Base-by-base conservation (phyloP, 2,797 vertebrate genomes). In the Atherinosoma microstoma region DNA sequence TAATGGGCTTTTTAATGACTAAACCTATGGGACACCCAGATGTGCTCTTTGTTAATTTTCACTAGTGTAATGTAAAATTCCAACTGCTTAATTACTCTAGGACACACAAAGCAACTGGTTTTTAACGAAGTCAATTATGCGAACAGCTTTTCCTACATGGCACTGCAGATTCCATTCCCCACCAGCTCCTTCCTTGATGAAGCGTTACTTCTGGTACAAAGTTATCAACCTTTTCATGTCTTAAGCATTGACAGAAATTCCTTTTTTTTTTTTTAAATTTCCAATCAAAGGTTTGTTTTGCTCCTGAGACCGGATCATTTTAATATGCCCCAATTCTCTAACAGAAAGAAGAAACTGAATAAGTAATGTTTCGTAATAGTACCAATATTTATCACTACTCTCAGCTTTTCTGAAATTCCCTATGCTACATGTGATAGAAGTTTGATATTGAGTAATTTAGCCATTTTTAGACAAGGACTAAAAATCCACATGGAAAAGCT, bases 1-100 rank as follows among this genome's bases (percentile, higher is more conserved):
- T 96, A 96, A 96, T 95, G 95, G 95, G 94, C 94, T 96, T 96
- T 96, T 95, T 96, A 96, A 96, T 96, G 95, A 96, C 95, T 95
- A 94, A 95, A 95, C 95, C 95, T 95, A 93, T 93, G 95, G 95
- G 95, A 96, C 94, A 94, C 94, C 94, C 95, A 95, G 94, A 95
- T 96, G 94, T 96, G 95, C 94, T 95, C 94, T 96, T 95, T 95
- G 94, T 95, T 95, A 94, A 95, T 95, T 96, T 95, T 95, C 94
- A 95, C 94, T 94, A 94, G 95, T 95, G 94, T 96, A 95, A 95
- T 96, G 94, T 95, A 95, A 95, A 95, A 95, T 92, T 95, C 93
- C 92, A 94, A 95, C 94, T 95, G 94, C 94, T 96, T 96, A 96
- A 96, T 96, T 96, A 95, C 94, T 95, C 92, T 75, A 95, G 94